Evolutionary conservation across 2,797 vertebrate genomes (phyloP).

Genomic region (Amblyopsis hoosieri): DNA sequence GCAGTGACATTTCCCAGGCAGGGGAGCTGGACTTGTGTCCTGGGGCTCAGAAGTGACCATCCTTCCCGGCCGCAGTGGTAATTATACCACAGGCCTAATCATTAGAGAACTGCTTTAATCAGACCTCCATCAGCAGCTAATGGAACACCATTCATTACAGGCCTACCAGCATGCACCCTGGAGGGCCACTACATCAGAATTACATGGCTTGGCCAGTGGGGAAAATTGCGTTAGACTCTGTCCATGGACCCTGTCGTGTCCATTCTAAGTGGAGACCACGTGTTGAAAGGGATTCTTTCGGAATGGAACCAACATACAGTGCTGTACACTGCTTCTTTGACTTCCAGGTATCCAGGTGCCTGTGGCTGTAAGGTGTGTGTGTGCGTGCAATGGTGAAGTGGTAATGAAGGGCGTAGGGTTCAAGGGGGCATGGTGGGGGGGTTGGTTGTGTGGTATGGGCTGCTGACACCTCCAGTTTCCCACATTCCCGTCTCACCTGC

Average conservation of each 20-base stretch:
- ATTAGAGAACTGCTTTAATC: constrained; percentile 72
- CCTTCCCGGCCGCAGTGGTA: constrained; percentile 39
- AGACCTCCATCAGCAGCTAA: constrained; percentile 69
- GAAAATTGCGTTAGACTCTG: constrained; percentile 15
- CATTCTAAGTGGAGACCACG: constrained; percentile 9
- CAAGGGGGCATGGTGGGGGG: constrained; percentile 18
- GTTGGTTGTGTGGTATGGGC: constrained; percentile 11
- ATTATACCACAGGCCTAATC: constrained; percentile 66
- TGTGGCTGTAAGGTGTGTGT: not conserved
- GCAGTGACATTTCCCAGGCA: constrained; percentile 60
- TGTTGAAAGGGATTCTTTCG: constrained; percentile 6
- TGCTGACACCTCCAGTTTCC: constrained; percentile 65
- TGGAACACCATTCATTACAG: constrained; percentile 62
- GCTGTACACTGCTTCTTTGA: too few species aligned
- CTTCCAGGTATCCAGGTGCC: not conserved
- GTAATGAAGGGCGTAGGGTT: constrained; percentile 47
- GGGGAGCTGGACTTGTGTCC: constrained; percentile 53
- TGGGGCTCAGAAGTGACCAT: constrained; percentile 46
- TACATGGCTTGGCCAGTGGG: constrained; percentile 38
- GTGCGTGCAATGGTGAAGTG: constrained; percentile 7
- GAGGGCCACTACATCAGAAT: constrained; percentile 47
- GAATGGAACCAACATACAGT: too few species aligned
- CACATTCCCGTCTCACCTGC: constrained; percentile 69
- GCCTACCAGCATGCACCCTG: constrained; percentile 35
- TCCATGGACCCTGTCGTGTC: constrained; percentile 10